Conservation (phyloP, 2,797 vertebrate genomes). For the Austrolebias charrua region DNA sequence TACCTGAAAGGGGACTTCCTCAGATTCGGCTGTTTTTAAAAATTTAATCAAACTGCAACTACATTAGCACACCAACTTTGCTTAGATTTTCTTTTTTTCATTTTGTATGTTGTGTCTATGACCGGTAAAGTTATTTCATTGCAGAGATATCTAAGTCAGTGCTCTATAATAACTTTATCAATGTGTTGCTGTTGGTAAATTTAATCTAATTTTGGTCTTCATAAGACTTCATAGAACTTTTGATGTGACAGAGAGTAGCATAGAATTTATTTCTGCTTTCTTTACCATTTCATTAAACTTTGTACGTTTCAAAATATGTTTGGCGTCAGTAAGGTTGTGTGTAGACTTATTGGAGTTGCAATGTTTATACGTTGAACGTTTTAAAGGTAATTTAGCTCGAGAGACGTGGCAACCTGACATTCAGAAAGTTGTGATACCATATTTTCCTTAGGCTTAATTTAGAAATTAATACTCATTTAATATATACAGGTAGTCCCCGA, state of each 20-base stretch:
- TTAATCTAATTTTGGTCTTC: constrained; percentile 67
- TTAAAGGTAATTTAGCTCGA: too few species aligned
- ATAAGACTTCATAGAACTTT: constrained; percentile 73
- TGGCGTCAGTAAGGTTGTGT: too few species aligned
- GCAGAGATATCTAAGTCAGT: neutral
- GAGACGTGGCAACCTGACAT: too few species aligned
- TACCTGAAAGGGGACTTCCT: neutral
- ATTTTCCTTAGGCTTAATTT: too few species aligned
- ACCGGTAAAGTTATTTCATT: constrained; percentile 38
- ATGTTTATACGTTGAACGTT: too few species aligned
- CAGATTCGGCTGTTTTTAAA: constrained; percentile 3
- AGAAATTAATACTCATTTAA: too few species aligned
- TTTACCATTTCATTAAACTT: neutral
- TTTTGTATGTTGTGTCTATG: constrained; percentile 38
- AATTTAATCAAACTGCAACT: constrained; percentile 2
- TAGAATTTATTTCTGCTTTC: constrained; percentile 24
- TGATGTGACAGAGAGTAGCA: constrained; percentile 12
- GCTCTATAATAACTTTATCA: constrained; percentile 19
- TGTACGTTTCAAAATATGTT: too few species aligned
- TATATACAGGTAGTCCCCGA: too few species aligned
- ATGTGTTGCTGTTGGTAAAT: constrained; percentile 26
- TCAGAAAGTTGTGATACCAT: too few species aligned
- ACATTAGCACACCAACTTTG: constrained; percentile 18
- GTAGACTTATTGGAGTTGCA: too few species aligned
- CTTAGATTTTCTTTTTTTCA: constrained; percentile 21